Conservation (phyloP, 2,888 invertebrate genomes). For the Brenthis daphne region DNA sequence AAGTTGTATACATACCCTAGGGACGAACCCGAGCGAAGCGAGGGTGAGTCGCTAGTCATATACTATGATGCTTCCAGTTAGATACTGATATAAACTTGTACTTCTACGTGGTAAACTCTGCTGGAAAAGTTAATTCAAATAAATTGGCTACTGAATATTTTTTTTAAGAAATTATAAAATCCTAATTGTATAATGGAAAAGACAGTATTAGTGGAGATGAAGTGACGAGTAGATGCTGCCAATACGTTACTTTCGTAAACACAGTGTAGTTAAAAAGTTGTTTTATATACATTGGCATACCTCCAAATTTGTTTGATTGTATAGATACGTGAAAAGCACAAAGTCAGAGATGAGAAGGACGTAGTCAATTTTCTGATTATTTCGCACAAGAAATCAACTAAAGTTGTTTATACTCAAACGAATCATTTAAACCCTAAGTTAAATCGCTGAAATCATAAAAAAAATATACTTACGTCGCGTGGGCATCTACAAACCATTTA, state of each 20-base stretch:
- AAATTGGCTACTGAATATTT: no score
- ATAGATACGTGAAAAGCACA: background rate
- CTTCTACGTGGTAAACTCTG: background rate
- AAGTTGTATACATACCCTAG: no score
- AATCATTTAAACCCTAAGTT: no score
- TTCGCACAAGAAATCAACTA: no score
- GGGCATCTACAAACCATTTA: constrained; percentile 13
- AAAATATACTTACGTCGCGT: constrained; percentile 2
- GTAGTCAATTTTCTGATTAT: no score
- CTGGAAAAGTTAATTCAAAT: no score
- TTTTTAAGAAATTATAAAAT: background rate
- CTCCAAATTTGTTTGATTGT: constrained; percentile 1
- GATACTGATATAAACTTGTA: no score
- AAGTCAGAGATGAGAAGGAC: background rate
- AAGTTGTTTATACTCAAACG: no score
- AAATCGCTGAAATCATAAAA: background rate
- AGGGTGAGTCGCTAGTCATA: background rate
- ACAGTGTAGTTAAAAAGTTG: background rate
- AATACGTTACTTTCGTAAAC: background rate
- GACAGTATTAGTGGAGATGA: no score
- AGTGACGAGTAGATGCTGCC: background rate
- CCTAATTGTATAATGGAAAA: background rate
- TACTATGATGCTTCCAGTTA: background rate
- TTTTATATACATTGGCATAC: constrained; percentile 4
- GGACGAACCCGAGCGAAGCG: no score